Base-by-base conservation (phyloP, 1,140 invertebrate genomes). In the Ceratoteleas bidentatus region DNA sequence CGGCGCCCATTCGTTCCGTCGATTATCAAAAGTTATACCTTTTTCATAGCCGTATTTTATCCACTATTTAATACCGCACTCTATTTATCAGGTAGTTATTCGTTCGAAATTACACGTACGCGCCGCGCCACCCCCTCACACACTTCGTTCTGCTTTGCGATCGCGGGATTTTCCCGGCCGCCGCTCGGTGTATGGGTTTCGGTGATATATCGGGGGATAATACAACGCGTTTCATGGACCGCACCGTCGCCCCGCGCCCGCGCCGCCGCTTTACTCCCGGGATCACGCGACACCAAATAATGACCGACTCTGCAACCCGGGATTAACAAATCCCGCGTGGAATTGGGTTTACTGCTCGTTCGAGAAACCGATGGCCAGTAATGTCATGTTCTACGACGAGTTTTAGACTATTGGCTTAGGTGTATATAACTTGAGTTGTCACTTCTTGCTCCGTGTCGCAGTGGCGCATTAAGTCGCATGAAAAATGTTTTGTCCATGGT, bases 211-310 rank as follows among this genome's bases (percentile, higher is more conserved):
- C n/a, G n/a, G n/a, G n/a, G n/a, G n/a, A n/a, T n/a, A n/a, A n/a
- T n/a, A n/a, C n/a, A n/a, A n/a, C n/a, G n/a, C n/a, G n/a, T n/a
- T n/a, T n/a, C n/a, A n/a, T n/a, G n/a, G n/a, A n/a, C n/a, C n/a
- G n/a, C n/a, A n/a, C n/a, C n/a, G n/a, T n/a, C n/a, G n/a, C n/a
- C 62, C 58, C 50, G 8, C 62, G 15, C 43, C 49, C 38, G 33
- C 54, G 32, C 49, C 57, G 34, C 2, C 47, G 74, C 52, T 81
- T 81, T 62, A 69, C 77, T 69, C 69, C 69, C 56, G 81, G 83
- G 85, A 86, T 86, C 85, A 87, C 78, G 80, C 86, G 81, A 85
- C 84, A 87, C 80, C 85, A 81, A 87, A 85, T 86, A 86, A 87
- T 86, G 86, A 85, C 86, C 84, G 78, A 84, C 73, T 79, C 79